phyloP scores from a whole-genome alignment of 2,797 vertebrate genomes.

The Fratercula arctica region DNA sequence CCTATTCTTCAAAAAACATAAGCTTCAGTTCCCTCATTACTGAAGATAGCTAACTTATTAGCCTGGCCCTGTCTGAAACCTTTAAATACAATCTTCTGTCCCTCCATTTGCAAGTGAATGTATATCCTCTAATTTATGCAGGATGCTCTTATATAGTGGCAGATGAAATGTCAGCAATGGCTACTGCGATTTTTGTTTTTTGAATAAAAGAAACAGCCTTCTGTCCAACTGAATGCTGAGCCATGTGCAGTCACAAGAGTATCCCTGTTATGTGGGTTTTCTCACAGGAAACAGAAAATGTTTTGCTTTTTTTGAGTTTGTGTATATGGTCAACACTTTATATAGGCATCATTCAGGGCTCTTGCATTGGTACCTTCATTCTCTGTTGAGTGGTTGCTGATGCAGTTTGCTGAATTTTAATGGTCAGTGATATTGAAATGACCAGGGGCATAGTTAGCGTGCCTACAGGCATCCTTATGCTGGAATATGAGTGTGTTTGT shows the following conservation, averaged over 20 bases:
- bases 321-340: neutral
- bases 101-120: neutral
- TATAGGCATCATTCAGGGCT: neutral
- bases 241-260: neutral
- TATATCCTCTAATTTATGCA: neutral
- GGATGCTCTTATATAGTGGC: neutral
- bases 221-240: neutral
- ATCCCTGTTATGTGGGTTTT: neutral
- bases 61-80: neutral
- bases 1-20: neutral
- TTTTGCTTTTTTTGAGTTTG: neutral
- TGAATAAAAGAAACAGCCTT: neutral
- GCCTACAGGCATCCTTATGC: neutral
- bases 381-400: neutral
- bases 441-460: neutral
- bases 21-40: neutral
- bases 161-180: neutral
- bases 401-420: neutral
- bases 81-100: neutral
- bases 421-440: neutral
- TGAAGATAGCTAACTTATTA: neutral
- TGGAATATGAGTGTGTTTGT: neutral
- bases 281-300: neutral
- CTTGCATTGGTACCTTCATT: neutral
- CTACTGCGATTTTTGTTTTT: neutral